Base-by-base conservation (phyloP, 37 sponge, comb jelly and placozoan species). In the Bolinopsis microptera region DNA sequence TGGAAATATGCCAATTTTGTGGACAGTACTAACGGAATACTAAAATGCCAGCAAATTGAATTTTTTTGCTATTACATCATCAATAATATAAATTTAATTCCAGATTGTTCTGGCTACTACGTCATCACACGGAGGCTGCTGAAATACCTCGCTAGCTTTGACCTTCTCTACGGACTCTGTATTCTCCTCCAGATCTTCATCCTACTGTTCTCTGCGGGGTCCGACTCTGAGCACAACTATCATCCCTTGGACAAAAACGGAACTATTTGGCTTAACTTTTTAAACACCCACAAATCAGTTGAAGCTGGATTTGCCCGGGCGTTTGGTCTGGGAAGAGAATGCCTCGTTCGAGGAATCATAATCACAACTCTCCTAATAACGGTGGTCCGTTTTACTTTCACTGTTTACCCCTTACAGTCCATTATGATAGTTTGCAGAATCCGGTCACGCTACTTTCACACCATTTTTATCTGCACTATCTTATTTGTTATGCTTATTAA, bases 81-180 rank as follows among this genome's bases (percentile, higher is more conserved):
- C n/a, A n/a, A n/a, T n/a, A n/a, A n/a, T n/a, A n/a, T n/a, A n/a
- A 48, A 5, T 48, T 18, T 48, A 48, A 21, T 35, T 77, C 18
- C 37, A 77, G 80, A 77, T 18, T 34, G 18, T 0, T 77, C 80
- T 21, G 80, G 80, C 5, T 77, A 77, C 35, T 77, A 77, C 80
- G 33, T 32, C 8, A 35, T 77, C 3, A 77, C 32, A 22, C 33
- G 80, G 5, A 34, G 33, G 0, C 80, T 77, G 37, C 80, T 77
- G 21, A 32, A 32, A 16, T 77, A 32, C 80, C 35, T 77, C 21
- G 80, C 80, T 18, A 77, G 3, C 36, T 16, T 36, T 32, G 80
- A 77, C 21, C 18, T 77, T 16, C 36, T 77, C 18, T 77, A 77
- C 37, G 80, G 80, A 35, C 80, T 77, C 18, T 77, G 80, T 18